These are phyloP conservation scores for Salvator merianae DNA, from an alignment of 2,113 vertebrate genomes.

Conservation along the genomic window DNA sequence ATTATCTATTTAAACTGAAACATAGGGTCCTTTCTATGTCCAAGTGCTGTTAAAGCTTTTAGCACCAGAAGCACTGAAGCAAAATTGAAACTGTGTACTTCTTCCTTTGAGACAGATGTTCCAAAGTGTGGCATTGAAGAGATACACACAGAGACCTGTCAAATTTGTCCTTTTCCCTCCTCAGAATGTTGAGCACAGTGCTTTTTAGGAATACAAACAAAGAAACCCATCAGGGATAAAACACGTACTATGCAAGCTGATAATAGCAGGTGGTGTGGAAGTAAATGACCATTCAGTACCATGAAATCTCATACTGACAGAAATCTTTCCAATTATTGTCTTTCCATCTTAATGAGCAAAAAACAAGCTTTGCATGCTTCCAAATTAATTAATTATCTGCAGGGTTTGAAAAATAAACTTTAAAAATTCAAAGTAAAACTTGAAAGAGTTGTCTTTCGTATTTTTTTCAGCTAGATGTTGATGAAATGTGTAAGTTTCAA, in stretches of 20 bases:
- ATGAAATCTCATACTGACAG: slow-evolving; percentile 24
- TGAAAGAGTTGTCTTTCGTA: neutral
- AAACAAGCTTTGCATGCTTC: neutral
- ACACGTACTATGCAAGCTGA: neutral
- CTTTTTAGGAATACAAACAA: neutral
- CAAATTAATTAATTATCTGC: slow-evolving; percentile 6
- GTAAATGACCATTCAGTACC: slow-evolving; percentile 13
- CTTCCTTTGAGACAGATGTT: neutral
- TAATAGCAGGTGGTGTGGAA: slow-evolving; percentile 14
- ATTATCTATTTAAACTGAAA: neutral
- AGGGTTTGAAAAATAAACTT: slow-evolving; percentile 8
- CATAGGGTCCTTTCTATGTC: neutral
- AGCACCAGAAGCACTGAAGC: neutral
- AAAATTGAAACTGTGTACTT: neutral
- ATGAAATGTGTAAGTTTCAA: neutral
- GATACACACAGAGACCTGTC: neutral
- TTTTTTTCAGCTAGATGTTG: neutral
- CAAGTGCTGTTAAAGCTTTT: neutral
- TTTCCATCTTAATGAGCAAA: neutral
- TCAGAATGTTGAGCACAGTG: neutral
- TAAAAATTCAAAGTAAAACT: slow-evolving; percentile 8
- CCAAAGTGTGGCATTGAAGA: neutral
- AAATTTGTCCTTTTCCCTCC: neutral
- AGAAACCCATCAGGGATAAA: neutral
- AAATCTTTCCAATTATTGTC: slow-evolving; percentile 20